phyloP scores from a whole-genome alignment of 2,797 vertebrate species.

The Atherinosoma microstoma region DNA sequence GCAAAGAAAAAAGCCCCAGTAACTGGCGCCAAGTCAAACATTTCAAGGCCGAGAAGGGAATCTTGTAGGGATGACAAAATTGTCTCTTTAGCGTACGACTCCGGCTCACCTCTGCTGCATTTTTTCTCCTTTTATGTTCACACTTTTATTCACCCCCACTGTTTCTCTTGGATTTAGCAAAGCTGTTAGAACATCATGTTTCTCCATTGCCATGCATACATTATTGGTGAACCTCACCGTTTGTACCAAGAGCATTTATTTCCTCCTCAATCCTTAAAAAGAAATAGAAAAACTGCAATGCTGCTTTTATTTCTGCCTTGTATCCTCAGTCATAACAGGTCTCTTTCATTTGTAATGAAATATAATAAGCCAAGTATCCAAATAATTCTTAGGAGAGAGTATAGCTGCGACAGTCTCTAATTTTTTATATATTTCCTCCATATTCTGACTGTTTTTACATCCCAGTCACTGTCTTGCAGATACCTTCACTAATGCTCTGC shows the following conservation, averaged over 20 bases:
- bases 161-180: slow-evolving; percentile 45
- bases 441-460: neutral
- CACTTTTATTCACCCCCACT: slow-evolving; percentile 34
- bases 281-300: slow-evolving; percentile 25
- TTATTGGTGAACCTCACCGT: slow-evolving; percentile 61
- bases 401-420: slow-evolving; percentile 5
- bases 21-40: slow-evolving; percentile 68
- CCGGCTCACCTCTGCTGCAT: slow-evolving; percentile 45
- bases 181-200: slow-evolving; percentile 54
- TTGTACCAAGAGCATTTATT: slow-evolving; percentile 48
- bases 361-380: slow-evolving; percentile 14
- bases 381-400: slow-evolving; percentile 1
- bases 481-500: neutral
- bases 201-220: slow-evolving; percentile 47
- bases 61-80: slow-evolving; percentile 58
- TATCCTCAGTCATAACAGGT: slow-evolving; percentile 30
- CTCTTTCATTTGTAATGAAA: slow-evolving; percentile 31
- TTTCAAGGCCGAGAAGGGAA: slow-evolving; percentile 53
- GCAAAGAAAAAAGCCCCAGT: slow-evolving; percentile 58
- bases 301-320: slow-evolving; percentile 29
- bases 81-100: slow-evolving; percentile 55
- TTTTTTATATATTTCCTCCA: neutral
- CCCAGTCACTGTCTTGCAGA: neutral
- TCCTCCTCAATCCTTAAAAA: slow-evolving; percentile 46
- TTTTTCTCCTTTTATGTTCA: slow-evolving; percentile 44